Conservation (phyloP, 2,888 invertebrate genomes). For the Teleiodes luculella region DNA sequence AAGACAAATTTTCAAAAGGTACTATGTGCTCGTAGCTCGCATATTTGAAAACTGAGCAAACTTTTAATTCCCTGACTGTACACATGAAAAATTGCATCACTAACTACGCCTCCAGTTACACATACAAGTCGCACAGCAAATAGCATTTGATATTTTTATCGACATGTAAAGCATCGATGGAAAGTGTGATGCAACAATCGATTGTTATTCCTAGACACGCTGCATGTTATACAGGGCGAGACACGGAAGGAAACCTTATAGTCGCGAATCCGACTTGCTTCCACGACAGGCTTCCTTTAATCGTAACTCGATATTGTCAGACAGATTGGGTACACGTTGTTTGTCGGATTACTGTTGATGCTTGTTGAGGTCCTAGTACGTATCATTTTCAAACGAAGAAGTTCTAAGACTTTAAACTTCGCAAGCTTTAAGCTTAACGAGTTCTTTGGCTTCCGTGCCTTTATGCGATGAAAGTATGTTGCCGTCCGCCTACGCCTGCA, state of each 20-base stretch:
- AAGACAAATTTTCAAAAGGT: too few species aligned
- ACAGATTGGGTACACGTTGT: slow-evolving; percentile 18
- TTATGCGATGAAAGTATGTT: too few species aligned
- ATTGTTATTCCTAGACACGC: slow-evolving; percentile 13
- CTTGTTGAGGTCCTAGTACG: neutral
- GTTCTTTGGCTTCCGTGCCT: neutral
- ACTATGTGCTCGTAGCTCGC: too few species aligned
- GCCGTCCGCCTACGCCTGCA: too few species aligned
- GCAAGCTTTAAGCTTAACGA: neutral
- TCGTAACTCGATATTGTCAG: slow-evolving; percentile 31
- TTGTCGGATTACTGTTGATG: neutral
- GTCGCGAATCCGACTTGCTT: slow-evolving; percentile 27
- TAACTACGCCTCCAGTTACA: neutral
- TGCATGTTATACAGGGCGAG: slow-evolving; percentile 1
- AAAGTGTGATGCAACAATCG: slow-evolving; percentile 26
- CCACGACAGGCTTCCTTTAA: slow-evolving; percentile 39
- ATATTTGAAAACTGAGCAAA: too few species aligned
- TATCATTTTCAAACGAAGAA: neutral
- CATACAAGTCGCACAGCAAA: neutral
- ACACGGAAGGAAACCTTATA: slow-evolving; percentile 53
- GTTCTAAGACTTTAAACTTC: neutral
- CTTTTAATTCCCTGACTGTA: too few species aligned
- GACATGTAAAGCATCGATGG: slow-evolving; percentile 3
- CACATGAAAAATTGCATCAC: neutral
- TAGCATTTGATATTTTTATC: neutral